These are phyloP conservation scores for Spatula versicolor DNA, from an alignment of 2,797 vertebrate species.

Conservation along the genomic window DNA sequence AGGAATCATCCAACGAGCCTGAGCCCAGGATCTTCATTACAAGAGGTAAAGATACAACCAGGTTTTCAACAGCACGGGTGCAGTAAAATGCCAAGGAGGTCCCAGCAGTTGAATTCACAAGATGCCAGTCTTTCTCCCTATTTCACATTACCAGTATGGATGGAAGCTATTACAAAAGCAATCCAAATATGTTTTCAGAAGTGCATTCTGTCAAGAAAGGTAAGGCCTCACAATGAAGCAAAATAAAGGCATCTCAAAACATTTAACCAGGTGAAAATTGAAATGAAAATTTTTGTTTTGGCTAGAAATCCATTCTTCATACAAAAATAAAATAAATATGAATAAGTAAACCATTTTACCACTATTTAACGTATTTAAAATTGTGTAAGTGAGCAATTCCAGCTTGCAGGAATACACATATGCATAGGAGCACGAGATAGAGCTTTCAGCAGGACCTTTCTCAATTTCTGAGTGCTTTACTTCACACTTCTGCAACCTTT, in stretches of 20 bases:
- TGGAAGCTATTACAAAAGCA: background rate
- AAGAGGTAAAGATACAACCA: background rate
- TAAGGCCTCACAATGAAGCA: background rate
- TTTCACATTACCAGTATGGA: background rate
- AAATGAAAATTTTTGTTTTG: background rate
- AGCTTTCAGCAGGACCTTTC: background rate
- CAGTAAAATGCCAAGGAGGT: background rate
- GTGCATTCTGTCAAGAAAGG: background rate
- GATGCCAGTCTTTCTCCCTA: background rate
- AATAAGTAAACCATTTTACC: background rate
- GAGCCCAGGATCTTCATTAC: background rate
- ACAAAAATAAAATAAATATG: background rate
- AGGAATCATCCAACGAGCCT: background rate
- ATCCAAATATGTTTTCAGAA: background rate
- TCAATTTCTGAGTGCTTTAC: background rate
- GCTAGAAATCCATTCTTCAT: background rate
- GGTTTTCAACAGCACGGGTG: background rate
- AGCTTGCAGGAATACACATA: background rate
- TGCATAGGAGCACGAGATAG: accelerated
- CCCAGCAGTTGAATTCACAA: background rate
- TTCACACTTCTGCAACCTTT: background rate
- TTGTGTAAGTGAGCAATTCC: background rate
- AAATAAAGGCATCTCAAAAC: background rate
- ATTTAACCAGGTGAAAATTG: background rate
- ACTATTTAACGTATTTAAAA: background rate